Percentiles rank a stretch among this genome's conserved stretches.
Conservation (phyloP, 2,113 vertebrate genomes). For the Calypte anna region DNA sequence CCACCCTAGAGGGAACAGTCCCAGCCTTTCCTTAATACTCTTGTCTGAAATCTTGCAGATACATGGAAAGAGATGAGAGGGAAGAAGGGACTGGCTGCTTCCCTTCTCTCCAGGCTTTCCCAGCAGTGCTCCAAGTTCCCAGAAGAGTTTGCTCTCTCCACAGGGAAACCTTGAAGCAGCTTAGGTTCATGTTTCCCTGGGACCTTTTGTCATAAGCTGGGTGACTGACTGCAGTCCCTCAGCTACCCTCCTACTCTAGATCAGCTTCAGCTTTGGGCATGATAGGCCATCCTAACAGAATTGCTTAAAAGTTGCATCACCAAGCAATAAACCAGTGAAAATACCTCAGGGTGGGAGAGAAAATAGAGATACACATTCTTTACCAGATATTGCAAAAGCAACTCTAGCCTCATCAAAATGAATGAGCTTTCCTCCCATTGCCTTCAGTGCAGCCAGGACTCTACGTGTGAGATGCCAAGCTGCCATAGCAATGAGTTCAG, state of each 20-base stretch:
- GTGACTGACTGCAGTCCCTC: neutral
- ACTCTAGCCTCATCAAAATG: neutral
- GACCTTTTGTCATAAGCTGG: neutral
- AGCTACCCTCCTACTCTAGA: neutral
- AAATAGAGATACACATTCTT: slow-evolving; percentile 48
- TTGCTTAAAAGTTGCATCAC: slow-evolving; percentile 33
- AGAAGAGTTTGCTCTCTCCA: neutral
- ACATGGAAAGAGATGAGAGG: neutral
- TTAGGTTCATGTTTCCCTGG: neutral
- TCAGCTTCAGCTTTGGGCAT: neutral
- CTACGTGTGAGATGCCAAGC: neutral
- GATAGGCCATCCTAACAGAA: neutral
- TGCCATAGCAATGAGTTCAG: neutral
- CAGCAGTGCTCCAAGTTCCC: neutral
- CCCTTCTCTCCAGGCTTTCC: neutral
- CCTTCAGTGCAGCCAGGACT: neutral
- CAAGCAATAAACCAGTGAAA: slow-evolving; percentile 41
- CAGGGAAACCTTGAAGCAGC: rapidly evolving
- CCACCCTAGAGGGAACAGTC: neutral
- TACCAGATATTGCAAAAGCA: slow-evolving; percentile 37
- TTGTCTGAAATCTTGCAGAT: neutral
- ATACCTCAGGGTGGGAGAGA: slow-evolving; percentile 19
- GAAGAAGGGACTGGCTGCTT: neutral
- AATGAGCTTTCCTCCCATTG: neutral
- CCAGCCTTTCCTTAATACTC: neutral